These are phyloP conservation scores for Yponomeuta plumbellus DNA, from an alignment of 2,888 invertebrate genomes.

Conservation along the genomic window DNA sequence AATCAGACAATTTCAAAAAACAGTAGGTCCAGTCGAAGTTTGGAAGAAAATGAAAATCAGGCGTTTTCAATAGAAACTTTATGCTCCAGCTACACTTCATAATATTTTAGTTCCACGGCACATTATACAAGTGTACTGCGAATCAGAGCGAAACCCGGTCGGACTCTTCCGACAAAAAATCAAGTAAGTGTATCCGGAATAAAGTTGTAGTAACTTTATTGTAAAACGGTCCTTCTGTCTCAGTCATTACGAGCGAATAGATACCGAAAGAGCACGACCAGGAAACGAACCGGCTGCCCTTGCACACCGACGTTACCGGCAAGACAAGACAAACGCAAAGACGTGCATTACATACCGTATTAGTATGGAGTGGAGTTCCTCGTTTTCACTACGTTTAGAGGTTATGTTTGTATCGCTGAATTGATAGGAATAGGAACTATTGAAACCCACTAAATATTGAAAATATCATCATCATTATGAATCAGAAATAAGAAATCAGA, in stretches of 20 bases:
- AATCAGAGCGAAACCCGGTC: too few species aligned
- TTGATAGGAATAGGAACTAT: neutral
- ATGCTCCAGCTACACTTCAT: too few species aligned
- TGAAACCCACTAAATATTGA: too few species aligned
- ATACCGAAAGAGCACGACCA: constrained; percentile 34
- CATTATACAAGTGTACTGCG: too few species aligned
- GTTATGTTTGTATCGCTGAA: neutral
- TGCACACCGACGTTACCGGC: constrained; percentile 30
- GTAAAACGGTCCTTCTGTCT: neutral
- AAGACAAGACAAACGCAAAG: constrained; percentile 32
- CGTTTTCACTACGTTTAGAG: neutral
- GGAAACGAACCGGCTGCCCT: constrained; percentile 67
- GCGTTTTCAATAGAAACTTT: too few species aligned
- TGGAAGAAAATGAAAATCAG: neutral
- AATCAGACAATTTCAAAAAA: neutral
- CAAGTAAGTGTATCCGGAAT: too few species aligned
- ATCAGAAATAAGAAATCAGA: too few species aligned
- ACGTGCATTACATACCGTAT: constrained; percentile 24
- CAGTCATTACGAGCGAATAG: neutral
- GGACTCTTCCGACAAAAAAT: too few species aligned
- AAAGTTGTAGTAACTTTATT: too few species aligned
- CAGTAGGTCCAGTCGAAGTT: neutral
- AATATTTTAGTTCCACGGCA: too few species aligned
- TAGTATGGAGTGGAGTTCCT: neutral
- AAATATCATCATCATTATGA: too few species aligned